Conservation (phyloP, 2,797 vertebrate genomes). For the Siniperca scherzeri region DNA sequence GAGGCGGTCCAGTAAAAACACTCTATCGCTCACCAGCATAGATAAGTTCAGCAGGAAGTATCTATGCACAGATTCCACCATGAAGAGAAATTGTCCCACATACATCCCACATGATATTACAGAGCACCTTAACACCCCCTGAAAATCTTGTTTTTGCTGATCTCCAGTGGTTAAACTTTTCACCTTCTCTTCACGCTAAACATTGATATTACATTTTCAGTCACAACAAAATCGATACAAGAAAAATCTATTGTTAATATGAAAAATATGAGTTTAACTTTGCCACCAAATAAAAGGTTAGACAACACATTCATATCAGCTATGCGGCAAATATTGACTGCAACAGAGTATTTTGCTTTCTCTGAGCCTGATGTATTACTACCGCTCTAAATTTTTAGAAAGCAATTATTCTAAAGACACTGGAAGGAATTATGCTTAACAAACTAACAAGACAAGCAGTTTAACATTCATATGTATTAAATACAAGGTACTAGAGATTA, state of each 20-base stretch:
- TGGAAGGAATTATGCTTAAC: neutral
- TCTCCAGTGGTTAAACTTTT: neutral
- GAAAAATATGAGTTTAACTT: neutral
- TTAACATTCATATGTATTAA: neutral
- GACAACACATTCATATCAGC: neutral
- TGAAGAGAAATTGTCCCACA: neutral
- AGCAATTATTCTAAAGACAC: neutral
- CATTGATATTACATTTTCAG: too few species aligned
- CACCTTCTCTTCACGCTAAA: too few species aligned
- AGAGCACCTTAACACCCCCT: neutral
- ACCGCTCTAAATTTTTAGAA: neutral
- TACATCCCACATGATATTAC: neutral
- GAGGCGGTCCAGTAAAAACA: too few species aligned
- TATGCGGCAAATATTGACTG: neutral
- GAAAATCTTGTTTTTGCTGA: neutral
- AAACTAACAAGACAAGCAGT: too few species aligned
- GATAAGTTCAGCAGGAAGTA: neutral
- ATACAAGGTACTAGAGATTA: neutral
- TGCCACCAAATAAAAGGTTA: neutral
- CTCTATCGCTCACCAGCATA: neutral
- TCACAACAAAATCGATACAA: neutral
- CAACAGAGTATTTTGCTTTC: neutral
- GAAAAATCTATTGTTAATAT: neutral
- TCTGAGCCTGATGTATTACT: neutral
- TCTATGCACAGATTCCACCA: neutral